These are phyloP conservation scores for Cavia aperea DNA, from an alignment of 2,113 vertebrate genomes.

Conservation along the genomic window DNA sequence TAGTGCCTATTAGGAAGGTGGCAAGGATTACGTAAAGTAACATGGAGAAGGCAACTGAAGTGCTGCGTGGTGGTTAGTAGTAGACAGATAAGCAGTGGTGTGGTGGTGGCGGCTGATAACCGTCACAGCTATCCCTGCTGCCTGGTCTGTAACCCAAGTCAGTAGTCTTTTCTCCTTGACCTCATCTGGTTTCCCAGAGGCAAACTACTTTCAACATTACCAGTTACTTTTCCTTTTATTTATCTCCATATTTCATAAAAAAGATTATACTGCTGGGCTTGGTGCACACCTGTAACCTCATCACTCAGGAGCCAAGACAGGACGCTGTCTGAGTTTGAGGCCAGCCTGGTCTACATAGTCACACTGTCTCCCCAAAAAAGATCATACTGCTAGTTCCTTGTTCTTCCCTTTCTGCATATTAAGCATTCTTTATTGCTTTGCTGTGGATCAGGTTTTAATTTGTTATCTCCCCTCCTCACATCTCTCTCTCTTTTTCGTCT, in stretches of 20 bases:
- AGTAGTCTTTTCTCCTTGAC: neutral
- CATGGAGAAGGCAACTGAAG: neutral
- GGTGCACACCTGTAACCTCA: neutral
- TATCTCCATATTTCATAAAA: neutral
- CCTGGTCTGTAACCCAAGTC: no score
- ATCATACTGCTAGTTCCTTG: neutral
- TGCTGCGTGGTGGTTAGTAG: neutral
- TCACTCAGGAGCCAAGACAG: neutral
- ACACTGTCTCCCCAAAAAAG: neutral
- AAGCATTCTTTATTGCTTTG: neutral
- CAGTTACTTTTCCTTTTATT: neutral
- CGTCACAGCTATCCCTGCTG: neutral
- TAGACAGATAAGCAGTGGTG: neutral
- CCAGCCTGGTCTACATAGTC: neutral
- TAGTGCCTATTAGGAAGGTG: neutral
- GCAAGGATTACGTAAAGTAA: neutral
- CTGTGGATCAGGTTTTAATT: neutral
- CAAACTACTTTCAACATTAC: neutral
- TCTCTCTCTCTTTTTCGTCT: neutral
- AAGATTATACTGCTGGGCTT: neutral
- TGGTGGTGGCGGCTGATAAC: neutral
- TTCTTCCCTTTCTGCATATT: rapidly evolving
- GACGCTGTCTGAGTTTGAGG: neutral
- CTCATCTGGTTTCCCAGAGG: neutral
- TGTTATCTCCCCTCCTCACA: neutral